These are phyloP conservation scores for Atherix ibis DNA, from an alignment of 2,888 invertebrate genomes.

Conservation along the genomic window DNA sequence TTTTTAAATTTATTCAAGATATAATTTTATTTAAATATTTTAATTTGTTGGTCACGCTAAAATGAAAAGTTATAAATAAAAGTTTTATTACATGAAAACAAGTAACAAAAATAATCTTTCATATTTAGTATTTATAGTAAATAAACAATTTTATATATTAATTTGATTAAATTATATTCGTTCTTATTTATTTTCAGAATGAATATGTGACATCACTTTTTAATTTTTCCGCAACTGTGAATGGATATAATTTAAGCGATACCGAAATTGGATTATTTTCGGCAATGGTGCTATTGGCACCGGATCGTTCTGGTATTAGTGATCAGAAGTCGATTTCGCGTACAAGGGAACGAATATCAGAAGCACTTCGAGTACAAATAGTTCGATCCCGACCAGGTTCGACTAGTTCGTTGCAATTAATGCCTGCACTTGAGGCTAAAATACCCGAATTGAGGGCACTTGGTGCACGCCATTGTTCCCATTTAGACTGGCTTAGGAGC, in stretches of 20 bases:
- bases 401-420: conserved; percentile 30
- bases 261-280: conserved; percentile 82
- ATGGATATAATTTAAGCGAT: conserved; percentile 63
- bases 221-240: conserved; percentile 62
- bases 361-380: conserved; percentile 73
- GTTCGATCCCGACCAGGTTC: conserved; percentile 30
- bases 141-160: no score
- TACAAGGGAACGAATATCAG: conserved; percentile 65
- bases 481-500: conserved; percentile 79
- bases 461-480: conserved; percentile 66
- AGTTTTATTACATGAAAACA: no score
- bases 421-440: conserved; percentile 37
- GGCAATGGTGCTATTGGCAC: conserved; percentile 66
- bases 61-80: no score
- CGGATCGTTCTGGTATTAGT: conserved; percentile 64
- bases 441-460: conserved; percentile 66
- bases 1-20: no score
- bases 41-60: no score
- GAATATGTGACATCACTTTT: conserved; percentile 71
- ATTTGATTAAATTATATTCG: not conserved
- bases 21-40: no score
- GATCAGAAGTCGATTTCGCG: conserved; percentile 64
- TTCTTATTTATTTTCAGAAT: conserved; percentile 39
- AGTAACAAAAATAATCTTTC: no score
- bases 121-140: no score